Conservation (phyloP, 2,113 vertebrate species). For the Melanerpes aurifrons region DNA sequence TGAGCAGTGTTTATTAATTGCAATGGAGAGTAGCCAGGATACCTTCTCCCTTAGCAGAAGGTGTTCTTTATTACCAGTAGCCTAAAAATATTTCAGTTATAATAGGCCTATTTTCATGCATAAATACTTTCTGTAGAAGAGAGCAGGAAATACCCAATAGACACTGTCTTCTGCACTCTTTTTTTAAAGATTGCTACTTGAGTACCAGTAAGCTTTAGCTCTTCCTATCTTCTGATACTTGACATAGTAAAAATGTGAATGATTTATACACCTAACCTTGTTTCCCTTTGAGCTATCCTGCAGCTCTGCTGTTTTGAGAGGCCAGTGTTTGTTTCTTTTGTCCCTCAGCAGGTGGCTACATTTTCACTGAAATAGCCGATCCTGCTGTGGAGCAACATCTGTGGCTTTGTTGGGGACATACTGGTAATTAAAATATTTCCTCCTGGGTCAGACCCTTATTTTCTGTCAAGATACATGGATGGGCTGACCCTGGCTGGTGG, state of each 20-base stretch:
- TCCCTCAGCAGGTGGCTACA: slow-evolving; percentile 52
- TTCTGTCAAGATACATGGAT: background rate
- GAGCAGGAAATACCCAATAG: background rate
- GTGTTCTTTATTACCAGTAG: slow-evolving; percentile 7
- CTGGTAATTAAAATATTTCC: slow-evolving; percentile 23
- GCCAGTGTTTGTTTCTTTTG: slow-evolving; percentile 51
- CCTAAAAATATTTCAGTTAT: slow-evolving; percentile 17
- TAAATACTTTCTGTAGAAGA: background rate
- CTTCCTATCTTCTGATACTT: background rate
- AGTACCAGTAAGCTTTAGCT: background rate
- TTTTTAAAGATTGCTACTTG: background rate
- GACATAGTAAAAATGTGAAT: background rate
- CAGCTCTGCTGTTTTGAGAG: slow-evolving; percentile 7
- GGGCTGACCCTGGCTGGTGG: background rate
- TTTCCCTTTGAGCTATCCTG: background rate
- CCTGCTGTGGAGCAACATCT: slow-evolving; percentile 58
- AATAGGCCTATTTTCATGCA: background rate
- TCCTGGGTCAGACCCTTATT: background rate
- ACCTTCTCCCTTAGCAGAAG: background rate
- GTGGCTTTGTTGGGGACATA: background rate
- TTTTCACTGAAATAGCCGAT: slow-evolving; percentile 39
- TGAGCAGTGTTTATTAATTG: background rate
- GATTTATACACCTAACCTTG: background rate
- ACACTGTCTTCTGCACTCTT: background rate
- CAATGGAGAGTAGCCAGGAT: background rate